Base-by-base conservation (phyloP, 1,140 invertebrate species). In the Galendromus occidentalis region DNA sequence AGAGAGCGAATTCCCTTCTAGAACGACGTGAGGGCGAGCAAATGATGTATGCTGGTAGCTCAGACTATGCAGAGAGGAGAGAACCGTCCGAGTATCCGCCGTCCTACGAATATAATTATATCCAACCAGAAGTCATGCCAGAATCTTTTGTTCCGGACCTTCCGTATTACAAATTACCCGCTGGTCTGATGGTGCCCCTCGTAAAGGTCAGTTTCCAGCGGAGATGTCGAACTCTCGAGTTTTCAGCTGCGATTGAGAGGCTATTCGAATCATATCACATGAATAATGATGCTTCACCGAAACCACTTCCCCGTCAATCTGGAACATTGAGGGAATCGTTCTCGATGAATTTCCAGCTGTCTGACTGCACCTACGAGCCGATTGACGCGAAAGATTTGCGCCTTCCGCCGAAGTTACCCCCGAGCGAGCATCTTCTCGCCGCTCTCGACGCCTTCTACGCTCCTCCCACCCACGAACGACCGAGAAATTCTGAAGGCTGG, bases 401-500 rank as follows among this genome's bases (percentile, higher is more conserved):
- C 44, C 77, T 97, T 59, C 93, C 93, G 45, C 86, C 91, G 20
- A 91, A 93, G 14, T 86, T 87, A 68, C 90, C 91, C 28, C 91
- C 92, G 14, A 93, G 84, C 73, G 93, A 97, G 63, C 79, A 91
- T 64, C 77, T 97, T 25, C 76, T 96, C 22, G 85, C 86, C 45
- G 92, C 93, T 45, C 85, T 98, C 0, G 92, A 96, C 74, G 88
- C 90, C 1, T 98, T 97, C 77, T 97, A 96, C 75, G 84, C 86
- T 9, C 83, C 86, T 33, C 91, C 92, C 12, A 87, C 87, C 68
- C 91, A 96, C 74, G 91, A 96, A 70, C 82, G 88, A 67, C 91
- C 92, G 0, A 78, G 91, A 72, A 92, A 97, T 76, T 92, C 88
- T 78, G 92, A 97, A 74, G 93, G 94, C 44, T 97, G 93, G 93